Conservation (phyloP, 1,140 invertebrate genomes). For the Helicoverpa zea region DNA sequence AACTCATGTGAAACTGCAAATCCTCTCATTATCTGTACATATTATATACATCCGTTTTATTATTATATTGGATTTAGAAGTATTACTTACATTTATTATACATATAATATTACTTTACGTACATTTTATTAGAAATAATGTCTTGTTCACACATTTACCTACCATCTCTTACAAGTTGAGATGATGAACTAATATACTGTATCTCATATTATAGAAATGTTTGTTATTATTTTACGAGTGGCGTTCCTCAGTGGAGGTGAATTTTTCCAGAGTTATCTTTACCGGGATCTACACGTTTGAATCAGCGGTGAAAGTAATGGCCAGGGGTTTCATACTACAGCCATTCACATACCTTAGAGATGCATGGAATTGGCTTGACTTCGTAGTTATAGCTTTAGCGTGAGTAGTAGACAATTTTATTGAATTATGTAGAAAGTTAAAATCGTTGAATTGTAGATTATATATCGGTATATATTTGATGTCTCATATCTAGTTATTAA, state of each 20-base stretch:
- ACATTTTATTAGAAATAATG: constrained; percentile 40
- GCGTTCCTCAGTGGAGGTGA: constrained; percentile 84
- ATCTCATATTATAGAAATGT: constrained; percentile 66
- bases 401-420: constrained; percentile 92
- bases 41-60: constrained; percentile 32
- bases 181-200: constrained; percentile 59
- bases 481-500: constrained; percentile 54
- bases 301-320: constrained; percentile 99
- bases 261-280: constrained; percentile 98
- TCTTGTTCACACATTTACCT: constrained; percentile 42
- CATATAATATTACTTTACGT: constrained; percentile 40
- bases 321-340: constrained; percentile 99
- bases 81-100: constrained; percentile 29
- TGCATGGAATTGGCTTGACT: constrained; percentile 99
- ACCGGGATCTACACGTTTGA: constrained; percentile 99
- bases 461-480: constrained; percentile 57
- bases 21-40: constrained; percentile 34
- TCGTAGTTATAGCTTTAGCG: constrained; percentile 99
- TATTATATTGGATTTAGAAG: constrained; percentile 29
- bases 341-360: constrained; percentile 99
- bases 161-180: constrained; percentile 53
- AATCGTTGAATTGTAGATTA: constrained; percentile 69
- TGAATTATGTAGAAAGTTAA: constrained; percentile 76
- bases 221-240: constrained; percentile 76
- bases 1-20: not conserved